Base-by-base conservation (phyloP, 1,140 invertebrate species). In the Choristoneura fumiferana region DNA sequence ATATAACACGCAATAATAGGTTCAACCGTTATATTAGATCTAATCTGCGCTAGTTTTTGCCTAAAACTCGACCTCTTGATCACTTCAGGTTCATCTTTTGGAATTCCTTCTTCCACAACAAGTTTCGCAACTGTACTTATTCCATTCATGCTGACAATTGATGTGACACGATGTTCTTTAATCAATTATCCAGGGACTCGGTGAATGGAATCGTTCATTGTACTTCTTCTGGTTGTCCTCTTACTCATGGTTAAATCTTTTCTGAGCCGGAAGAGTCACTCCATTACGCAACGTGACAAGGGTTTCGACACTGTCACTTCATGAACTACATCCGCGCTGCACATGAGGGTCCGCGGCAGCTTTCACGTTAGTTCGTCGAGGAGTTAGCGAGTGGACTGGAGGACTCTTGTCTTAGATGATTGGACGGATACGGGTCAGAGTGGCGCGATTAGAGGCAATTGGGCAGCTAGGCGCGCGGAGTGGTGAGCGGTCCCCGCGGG, bases 1-100 rank as follows among this genome's bases (percentile, higher is more conserved):
- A 92, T 88, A 66, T 91, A 92, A 70, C 89, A 91, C n/a, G 91
- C 81, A 40, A 92, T 86, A 5, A 92, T 81, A n/a, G 92, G 92
- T 80, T 92, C 92, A 18, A 92, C 90, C 8, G 91, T 92, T 58
- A 92, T 91, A 58, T 91, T 89, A 13, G 84, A 75, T 57, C 67
- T 73, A 57, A 89, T 86, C 54, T 81, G 80, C 71, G 81, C 65
- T 2, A 89, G 55, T 36, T 87, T 89, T 22, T 89, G 76, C 57
- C 62, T 72, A 0, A 87, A 68, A 38, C 69, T 74, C 3, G 68
- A 60, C 53, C 68, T 78, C 57, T 81, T 86, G 2, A 67, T 6
- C 43, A 49, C 39, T 62, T 77, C 85, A 6, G 66, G 17, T 56
- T 74, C 67, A 65, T 84, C 71, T 43, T n/a, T 80, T 81, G 63